Base-by-base conservation (phyloP, 2,113 vertebrate genomes). In the Callionymus lyra region DNA sequence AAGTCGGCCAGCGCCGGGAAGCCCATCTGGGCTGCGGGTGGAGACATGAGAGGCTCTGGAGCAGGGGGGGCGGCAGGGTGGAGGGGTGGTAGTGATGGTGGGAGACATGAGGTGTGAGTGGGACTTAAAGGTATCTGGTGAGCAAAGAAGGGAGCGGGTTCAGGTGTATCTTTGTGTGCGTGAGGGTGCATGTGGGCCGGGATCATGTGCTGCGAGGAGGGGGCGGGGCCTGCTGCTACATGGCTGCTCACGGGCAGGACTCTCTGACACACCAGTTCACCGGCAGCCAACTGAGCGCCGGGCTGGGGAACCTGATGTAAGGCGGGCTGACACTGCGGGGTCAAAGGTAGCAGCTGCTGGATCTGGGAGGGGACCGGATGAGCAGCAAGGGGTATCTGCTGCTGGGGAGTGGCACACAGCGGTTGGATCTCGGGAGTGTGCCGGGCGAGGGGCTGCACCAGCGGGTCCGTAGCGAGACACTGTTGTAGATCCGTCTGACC, bases 121-220 rank as follows among this genome's bases (percentile, higher is more conserved):
- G 80, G 80, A 50, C 71, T 81, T 38, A 63, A 65, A 46, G 75
- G 57, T 19, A 63, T 69, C 51, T 80, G 81, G 54, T 77, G 67
- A n/a, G 53, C 41, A 34, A 71, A 70, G 59, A 74, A 68, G 33
- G 57, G 44, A 50, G 64, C 57, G 31, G 65, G 70, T 19, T 76
- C 76, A 10, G 58, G 27, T 76, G 82, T 21, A 64, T 68, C 21
- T 77, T 76, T 5, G 56, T 54, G 50, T 71, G 72, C 34, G 50
- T 81, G 77, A 36, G 59, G 19, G 53, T 65, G 70, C 16, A 66
- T 53, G 50, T 73, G 70, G 14, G 68, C 47, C 16, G 72, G 53
- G 12, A 64, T 45, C 6, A 66, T 42, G n/a, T 68, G 79, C 39
- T 79, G 80, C 2, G 72, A 70, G 12, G 81, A 82, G 2, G 61